A percentile compares a stretch with the other conserved stretches of the same genome.
Conservation (phyloP, 2,888 invertebrate genomes). For the Diloba caeruleocephala region DNA sequence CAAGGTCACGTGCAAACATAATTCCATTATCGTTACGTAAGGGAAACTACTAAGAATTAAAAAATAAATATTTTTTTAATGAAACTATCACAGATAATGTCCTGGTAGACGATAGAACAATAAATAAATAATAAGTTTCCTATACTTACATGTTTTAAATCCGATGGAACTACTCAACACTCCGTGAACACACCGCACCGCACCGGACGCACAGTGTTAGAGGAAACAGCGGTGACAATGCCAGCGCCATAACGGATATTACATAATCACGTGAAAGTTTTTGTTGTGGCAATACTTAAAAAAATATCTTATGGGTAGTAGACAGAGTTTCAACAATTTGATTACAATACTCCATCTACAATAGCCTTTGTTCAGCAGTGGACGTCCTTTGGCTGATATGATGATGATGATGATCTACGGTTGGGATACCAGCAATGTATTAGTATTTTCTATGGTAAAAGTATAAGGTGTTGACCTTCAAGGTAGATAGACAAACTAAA, state of each 20-base stretch:
- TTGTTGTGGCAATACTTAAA: slow-evolving; percentile 54
- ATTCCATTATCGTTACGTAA: slow-evolving; percentile 86
- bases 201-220: slow-evolving; percentile 84
- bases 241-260: slow-evolving; percentile 80
- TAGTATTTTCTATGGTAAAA: no score
- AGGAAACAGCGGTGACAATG: slow-evolving; percentile 76
- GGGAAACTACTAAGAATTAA: slow-evolving; percentile 62
- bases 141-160: slow-evolving; percentile 84
- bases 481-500: no score
- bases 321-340: no score
- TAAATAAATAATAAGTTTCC: slow-evolving; percentile 16
- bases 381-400: no score
- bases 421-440: no score
- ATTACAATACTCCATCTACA: no score
- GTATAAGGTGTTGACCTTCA: no score
- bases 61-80: slow-evolving; percentile 10
- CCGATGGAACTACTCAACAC: slow-evolving; percentile 77
- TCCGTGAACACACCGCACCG: slow-evolving; percentile 83
- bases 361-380: no score
- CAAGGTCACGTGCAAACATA: slow-evolving; percentile 87
- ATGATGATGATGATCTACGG: no score
- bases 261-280: slow-evolving; percentile 78
- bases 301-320: no score
- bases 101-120: background rate
- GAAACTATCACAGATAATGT: slow-evolving; percentile 14